phyloP scores from a whole-genome alignment of 2,113 vertebrate species.

The Aviceda subcristata region DNA sequence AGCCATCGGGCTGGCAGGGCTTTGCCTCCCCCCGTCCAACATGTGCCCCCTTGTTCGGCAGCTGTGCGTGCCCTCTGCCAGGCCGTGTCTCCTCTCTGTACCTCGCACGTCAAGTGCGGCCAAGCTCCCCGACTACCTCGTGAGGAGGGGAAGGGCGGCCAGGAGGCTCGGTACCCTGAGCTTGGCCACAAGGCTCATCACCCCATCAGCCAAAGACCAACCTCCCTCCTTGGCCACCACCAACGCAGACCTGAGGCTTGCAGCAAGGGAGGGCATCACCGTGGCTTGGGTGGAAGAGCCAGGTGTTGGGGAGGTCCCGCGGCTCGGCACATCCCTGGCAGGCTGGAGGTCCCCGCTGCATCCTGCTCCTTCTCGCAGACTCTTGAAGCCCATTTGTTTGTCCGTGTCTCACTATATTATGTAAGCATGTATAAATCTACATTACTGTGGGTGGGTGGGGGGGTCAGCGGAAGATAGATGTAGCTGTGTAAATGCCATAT shows the following conservation, averaged over 20 bases:
- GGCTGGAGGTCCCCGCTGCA: not conserved
- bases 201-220: not conserved
- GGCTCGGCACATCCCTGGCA: not conserved
- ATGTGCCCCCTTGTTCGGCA: accelerated
- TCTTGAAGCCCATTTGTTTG: not conserved
- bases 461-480: constrained; percentile 45
- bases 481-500: constrained; percentile 71
- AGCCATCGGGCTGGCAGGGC: not conserved
- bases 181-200: accelerated
- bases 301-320: not conserved
- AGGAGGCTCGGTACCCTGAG: not conserved
- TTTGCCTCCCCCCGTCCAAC: accelerated
- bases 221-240: not conserved
- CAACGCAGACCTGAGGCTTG: not conserved
- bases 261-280: not conserved
- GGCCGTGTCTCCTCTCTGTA: not conserved
- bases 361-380: not conserved
- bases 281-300: not conserved
- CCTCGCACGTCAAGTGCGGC: not conserved
- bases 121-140: not conserved
- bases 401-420: constrained; percentile 4
- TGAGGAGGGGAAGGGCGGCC: not conserved
- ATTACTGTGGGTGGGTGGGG: constrained; percentile 33
- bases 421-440: constrained; percentile 22
- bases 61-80: not conserved